Conservation (phyloP, 2,888 invertebrate species). For the Caenorhabditis sp. region DNA sequence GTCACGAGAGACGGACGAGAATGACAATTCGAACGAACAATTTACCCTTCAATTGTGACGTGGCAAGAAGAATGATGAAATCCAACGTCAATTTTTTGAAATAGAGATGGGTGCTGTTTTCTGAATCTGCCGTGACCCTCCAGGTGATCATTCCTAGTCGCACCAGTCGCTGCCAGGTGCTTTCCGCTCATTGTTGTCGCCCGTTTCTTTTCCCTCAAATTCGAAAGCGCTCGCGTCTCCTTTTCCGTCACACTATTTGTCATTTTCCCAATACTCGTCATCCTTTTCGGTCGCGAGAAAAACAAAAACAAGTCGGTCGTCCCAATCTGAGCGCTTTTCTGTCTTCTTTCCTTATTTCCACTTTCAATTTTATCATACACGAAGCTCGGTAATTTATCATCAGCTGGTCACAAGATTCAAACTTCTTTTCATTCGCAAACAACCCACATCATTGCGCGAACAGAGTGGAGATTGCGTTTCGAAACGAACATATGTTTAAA, state of each 20-base stretch:
- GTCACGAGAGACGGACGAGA: no score
- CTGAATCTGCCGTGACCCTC: no score
- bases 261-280: neutral
- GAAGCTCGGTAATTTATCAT: slow-evolving; percentile 7
- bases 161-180: no score
- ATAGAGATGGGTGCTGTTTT: no score
- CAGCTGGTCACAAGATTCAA: slow-evolving; percentile 6
- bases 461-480: no score
- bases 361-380: neutral
- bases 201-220: no score
- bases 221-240: neutral
- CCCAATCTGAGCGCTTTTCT: neutral
- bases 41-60: no score
- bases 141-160: no score
- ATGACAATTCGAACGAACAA: no score
- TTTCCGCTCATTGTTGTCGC: no score
- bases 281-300: slow-evolving; percentile 8
- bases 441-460: neutral
- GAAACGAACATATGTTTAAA: slow-evolving; percentile 4
- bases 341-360: neutral
- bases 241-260: neutral
- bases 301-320: slow-evolving; percentile 20
- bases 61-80: no score
- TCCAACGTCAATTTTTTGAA: no score
- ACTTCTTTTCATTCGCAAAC: neutral